Base-by-base conservation (phyloP, 1,140 invertebrate species). In the Theocolax elegans region DNA sequence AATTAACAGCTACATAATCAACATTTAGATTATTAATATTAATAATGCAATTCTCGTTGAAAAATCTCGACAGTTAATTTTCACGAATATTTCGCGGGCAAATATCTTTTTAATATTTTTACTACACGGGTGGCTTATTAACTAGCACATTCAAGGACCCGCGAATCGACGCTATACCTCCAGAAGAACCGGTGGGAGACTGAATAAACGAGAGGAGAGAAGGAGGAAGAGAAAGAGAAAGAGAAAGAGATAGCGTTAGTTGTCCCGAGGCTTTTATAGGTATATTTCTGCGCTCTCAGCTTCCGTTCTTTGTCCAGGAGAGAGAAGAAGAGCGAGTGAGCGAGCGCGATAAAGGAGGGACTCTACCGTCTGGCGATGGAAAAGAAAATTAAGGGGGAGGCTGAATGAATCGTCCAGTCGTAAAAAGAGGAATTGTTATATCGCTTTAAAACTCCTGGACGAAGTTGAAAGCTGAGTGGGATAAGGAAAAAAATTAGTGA, bases 361-460 rank as follows among this genome's bases (percentile, higher is more conserved):
- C 31, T 38, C 15, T n/a, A 21, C 31, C 1, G 17, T 38, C 15
- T n/a, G 12, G n/a, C 1, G 17, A 46, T 66, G 51, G 56, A 23
- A 56, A 46, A 40, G 51, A 54, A 65, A 66, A 66, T 66, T 44
- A 66, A 54, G 64, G 51, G 23, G 17, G 48, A 64, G 44, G 59
- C 27, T 31, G 27, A 62, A 17, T 13, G 44, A 62, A 48, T 38
- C 42, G 42, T 31, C 59, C 42, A 62, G 48, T 63, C 60, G 46
- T 63, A 63, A 63, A 63, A 46, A 63, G 10, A 49, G 44, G 23
- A 62, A 49, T 49, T 27, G 38, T 63, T 63, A 49, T 64, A 64
- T 53, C 31, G 13, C 38, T 59, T 59, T 21, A 13, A 40, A 40
- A 40, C 59, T 44, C 17, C 42, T 48, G 42, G 25, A n/a, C n/a